Base-by-base conservation (phyloP, 2,888 invertebrate genomes). In the Alsophila aescularia region DNA sequence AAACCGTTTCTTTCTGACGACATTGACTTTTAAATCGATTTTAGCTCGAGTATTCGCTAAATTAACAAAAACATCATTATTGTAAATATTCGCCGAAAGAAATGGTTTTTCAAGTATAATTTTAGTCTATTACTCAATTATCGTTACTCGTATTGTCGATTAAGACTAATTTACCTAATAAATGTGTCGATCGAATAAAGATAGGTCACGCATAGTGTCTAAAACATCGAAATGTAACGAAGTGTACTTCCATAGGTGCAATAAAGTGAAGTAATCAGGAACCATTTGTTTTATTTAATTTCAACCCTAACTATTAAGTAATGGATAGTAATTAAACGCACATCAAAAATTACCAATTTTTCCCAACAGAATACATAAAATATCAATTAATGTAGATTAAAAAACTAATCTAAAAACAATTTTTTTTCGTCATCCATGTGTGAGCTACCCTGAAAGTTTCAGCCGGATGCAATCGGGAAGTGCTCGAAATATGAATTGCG, bases 201-300 rank as follows among this genome's bases (percentile, higher is more conserved):
- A 61, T 54, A 54, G 52, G 59, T 77, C 64, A 66, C 62, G 66
- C n/a, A 67, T 64, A 64, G 72, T 73, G 75, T 70, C 68, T 65
- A 57, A 73, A 64, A 81, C 83, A 86, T 82, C 84, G 83, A 87
- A 78, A 77, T 83, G 78, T 82, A 85, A 89, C 83, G 80, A 89
- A 90, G 84, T 90, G 90, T 90, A 91, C 88, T 90, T 90, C 82
- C 77, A 77, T 85, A 87, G 85, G 90, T 91, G 91, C 91, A 91
- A 91, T 91, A 90, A 90, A 91, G 76, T 84, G 79, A 85, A 81
- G 75, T 81, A 81, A 83, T 79, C 67, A 74, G 64, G 60, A 58
- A 32, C 3, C 12, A 52, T 49, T 66, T 63, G 69, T 72, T 75
- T 75, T 64, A 69, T 71, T 81, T 73, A 62, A 40, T 44, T 44